Base-by-base conservation (phyloP, 64 coral and sea anemone species). In the Dendronephthya gigantea region DNA sequence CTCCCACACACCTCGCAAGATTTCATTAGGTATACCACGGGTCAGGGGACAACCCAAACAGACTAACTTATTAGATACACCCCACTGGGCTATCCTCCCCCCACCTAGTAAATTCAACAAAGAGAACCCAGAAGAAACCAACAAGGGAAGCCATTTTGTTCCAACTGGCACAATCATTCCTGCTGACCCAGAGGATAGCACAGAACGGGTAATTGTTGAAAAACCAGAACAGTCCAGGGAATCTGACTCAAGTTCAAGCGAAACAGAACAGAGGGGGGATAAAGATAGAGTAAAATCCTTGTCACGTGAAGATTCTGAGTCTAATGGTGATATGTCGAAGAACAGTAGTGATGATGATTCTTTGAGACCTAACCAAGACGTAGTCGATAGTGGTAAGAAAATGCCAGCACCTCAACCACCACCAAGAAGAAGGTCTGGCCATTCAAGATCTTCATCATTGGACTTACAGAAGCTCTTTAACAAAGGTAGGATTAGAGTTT, bases 391-490 rank as follows among this genome's bases (percentile, higher is more conserved):
- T 65, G 86, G 90, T 16, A 92, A 82, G 30, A 91, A 89, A 50
- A 91, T 85, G 49, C 88, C 89, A 69, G 91, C 92, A 41, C 94
- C 94, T 69, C 89, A 87, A 19, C 94, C 94, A 69, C 94, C 94
- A 82, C 91, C 91, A 55, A 93, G 94, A 41, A 93, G 90, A 38
- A 93, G 91, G 50, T 93, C 85, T 87, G 94, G 94, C 27, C 94
- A 97, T 39, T 93, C 94, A 69, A 93, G 94, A 69, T 97, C 94
- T 23, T 97, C 94, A 4, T 97, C 94, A 36, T 79, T 97, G 81
- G 94, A 97, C 88, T 87, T 97, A 13, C 93, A 97, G 59, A 97
- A 97, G 72, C 52, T 97, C 19, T 97, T 97, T 85, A n/a, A 97
- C 89, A 76, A 97, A 97, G 36, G 94, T 91, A 28, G 91, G 48